Evolutionary conservation across 2,797 vertebrate genomes (phyloP), one percentile per base, ranked within the genome.

Genomic region (Phoxinus dragarum): DNA sequence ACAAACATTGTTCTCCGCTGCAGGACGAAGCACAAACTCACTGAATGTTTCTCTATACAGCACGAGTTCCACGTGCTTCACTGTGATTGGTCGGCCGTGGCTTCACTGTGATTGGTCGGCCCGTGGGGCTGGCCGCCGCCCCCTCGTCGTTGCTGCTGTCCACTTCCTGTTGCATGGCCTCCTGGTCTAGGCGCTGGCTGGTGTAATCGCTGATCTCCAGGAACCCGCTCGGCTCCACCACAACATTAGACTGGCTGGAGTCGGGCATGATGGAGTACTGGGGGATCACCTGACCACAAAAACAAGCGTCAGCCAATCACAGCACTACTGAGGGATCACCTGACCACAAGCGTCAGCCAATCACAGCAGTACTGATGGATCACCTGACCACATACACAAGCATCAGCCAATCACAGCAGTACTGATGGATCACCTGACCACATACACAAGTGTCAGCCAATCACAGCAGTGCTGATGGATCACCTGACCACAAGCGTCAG

Each of bases 121-220:
- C 80, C n/a, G 94, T 94, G 85, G 96, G 96, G 92, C 95, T 96
- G 87, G 92, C 92, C 19, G 95, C 95, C 0, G 93, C 86, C 34
- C 88, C 91, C 56, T 92, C 90, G 4, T 96, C 95, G 19, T 95
- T 96, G 95, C 97, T 96, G 92, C 97, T 98, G 96, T 99, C 98
- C 92, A 96, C 94, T 69, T 99, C 98, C 91, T 97, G 97, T 87
- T 98, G 97, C 96, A 98, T 95, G 59, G 95, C 94, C 90, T 99
- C 98, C 21, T 99, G 98, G 0, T 99, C 98, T 73, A 99, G 95
- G 85, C 97, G 96, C 92, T 99, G 98, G 92, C 98, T 99, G 93
- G 98, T 99, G 93, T 98, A 99, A 94, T 99, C 97, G 87, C 96
- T 98, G 90, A 99, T 97, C 90, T 99, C 97, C 92, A 99, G 95